Conservation (phyloP, 2,888 invertebrate species). For the Oscheius myriophilus region DNA sequence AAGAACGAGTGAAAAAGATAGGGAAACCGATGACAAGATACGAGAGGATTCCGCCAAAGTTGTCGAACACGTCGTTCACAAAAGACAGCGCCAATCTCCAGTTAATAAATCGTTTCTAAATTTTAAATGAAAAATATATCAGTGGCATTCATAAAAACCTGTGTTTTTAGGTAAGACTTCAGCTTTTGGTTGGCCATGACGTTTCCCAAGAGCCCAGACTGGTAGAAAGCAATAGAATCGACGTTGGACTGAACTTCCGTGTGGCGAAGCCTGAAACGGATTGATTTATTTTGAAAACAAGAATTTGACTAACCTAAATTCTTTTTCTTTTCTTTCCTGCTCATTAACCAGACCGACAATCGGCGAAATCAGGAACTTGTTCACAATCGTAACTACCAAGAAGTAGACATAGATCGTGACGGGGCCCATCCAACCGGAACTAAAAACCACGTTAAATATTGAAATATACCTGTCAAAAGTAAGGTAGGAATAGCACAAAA, state of each 20-base stretch:
- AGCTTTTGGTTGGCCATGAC: constrained; percentile 67
- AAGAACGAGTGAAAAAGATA: constrained; percentile 72
- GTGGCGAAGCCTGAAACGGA: constrained; percentile 58
- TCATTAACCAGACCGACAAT: constrained; percentile 74
- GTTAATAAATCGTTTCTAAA: constrained; percentile 51
- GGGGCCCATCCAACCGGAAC: constrained; percentile 76
- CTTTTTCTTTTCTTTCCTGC: constrained; percentile 76
- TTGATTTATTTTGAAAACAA: neutral
- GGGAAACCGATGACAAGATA: constrained; percentile 74
- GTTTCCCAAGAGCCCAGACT: constrained; percentile 66
- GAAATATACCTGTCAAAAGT: constrained; percentile 72
- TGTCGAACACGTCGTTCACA: constrained; percentile 72
- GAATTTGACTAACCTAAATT: constrained; percentile 49
- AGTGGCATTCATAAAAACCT: constrained; percentile 11
- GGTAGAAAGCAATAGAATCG: constrained; percentile 68
- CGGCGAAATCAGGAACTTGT: constrained; percentile 75
- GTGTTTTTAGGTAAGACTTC: constrained; percentile 36
- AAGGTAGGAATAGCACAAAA: constrained; percentile 75
- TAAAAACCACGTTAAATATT: constrained; percentile 65
- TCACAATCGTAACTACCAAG: constrained; percentile 74
- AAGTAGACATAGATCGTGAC: constrained; percentile 75
- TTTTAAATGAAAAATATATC: neutral
- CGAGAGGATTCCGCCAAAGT: constrained; percentile 76
- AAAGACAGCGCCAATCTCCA: constrained; percentile 61
- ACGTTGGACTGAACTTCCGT: constrained; percentile 67